Evolutionary conservation across 2,113 vertebrate species (phyloP).

Genomic region (Neofelis nebulosa): DNA sequence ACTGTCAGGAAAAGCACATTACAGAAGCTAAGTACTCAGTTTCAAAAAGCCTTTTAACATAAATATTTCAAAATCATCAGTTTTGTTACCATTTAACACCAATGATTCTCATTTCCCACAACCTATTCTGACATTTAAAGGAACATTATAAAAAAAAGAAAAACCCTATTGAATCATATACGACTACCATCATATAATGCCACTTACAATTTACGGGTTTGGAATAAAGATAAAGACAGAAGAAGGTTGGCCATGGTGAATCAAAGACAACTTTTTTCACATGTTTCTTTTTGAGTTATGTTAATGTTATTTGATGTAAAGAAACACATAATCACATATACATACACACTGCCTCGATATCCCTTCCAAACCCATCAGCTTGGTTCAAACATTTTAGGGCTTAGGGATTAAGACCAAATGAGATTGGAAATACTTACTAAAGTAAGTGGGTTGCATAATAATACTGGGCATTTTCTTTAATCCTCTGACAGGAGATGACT

Average conservation of each 20-base stretch:
- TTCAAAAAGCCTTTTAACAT: constrained; percentile 48
- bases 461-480: not conserved
- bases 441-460: not conserved
- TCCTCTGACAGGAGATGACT: not conserved
- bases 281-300: not conserved
- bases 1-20: constrained; percentile 12
- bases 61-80: constrained; percentile 56
- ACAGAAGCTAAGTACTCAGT: constrained; percentile 6
- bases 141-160: not conserved
- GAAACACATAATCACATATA: not conserved
- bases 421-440: not conserved
- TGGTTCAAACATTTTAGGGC: not conserved
- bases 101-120: constrained; percentile 42
- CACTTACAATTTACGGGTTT: constrained; percentile 4
- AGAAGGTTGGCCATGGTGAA: not conserved
- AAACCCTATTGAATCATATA: not conserved
- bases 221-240: not conserved
- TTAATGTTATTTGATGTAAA: not conserved
- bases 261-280: constrained; percentile 8
- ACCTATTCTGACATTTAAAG: not conserved
- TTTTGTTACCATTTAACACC: constrained; percentile 47
- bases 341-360: not conserved
- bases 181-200: not conserved
- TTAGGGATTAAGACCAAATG: not conserved
- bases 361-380: not conserved